Evolutionary conservation across 1,140 invertebrate species (phyloP).

Genomic region (Drosophila ogumai): DNA sequence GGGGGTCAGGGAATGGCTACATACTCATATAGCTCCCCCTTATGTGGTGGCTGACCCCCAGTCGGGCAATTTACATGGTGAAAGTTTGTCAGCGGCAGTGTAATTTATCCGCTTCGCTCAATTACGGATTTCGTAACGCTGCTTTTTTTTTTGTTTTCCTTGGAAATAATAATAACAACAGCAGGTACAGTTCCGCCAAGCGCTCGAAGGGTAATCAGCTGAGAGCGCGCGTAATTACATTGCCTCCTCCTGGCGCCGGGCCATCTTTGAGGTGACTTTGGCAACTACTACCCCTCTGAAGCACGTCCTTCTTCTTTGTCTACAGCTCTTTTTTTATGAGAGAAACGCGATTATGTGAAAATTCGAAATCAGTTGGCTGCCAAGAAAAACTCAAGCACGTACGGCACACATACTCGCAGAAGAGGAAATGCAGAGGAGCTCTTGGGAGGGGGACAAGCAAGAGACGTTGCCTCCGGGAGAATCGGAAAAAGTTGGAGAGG

Average conservation of each 20-base stretch:
- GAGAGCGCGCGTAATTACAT: slow-evolving; percentile 14
- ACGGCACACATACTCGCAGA: slow-evolving; percentile 7
- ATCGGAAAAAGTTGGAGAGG: not conserved
- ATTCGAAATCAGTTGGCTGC: slow-evolving; percentile 44
- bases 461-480: slow-evolving; percentile 22
- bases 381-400: slow-evolving; percentile 33
- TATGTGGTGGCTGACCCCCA: slow-evolving; percentile 52
- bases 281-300: not conserved
- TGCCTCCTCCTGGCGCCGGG: not conserved
- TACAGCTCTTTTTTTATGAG: slow-evolving; percentile 11
- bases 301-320: slow-evolving; percentile 4
- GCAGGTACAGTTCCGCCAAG: slow-evolving; percentile 11
- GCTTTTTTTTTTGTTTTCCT: slow-evolving; percentile 14
- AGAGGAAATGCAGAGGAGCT: slow-evolving; percentile 41
- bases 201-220: slow-evolving; percentile 18
- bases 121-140: slow-evolving; percentile 63
- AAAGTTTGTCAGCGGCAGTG: slow-evolving; percentile 66
- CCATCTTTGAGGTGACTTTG: not conserved
- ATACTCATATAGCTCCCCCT: slow-evolving; percentile 28
- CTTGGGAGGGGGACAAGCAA: not conserved
- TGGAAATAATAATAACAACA: slow-evolving; percentile 10
- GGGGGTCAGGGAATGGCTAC: slow-evolving; percentile 17
- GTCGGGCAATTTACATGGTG: slow-evolving; percentile 59
- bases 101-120: slow-evolving; percentile 69
- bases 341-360: slow-evolving; percentile 42